Percentiles rank a stretch among this genome's conserved stretches.
Conservation (phyloP, 2,797 vertebrate species). For the Chelon labrosus region DNA sequence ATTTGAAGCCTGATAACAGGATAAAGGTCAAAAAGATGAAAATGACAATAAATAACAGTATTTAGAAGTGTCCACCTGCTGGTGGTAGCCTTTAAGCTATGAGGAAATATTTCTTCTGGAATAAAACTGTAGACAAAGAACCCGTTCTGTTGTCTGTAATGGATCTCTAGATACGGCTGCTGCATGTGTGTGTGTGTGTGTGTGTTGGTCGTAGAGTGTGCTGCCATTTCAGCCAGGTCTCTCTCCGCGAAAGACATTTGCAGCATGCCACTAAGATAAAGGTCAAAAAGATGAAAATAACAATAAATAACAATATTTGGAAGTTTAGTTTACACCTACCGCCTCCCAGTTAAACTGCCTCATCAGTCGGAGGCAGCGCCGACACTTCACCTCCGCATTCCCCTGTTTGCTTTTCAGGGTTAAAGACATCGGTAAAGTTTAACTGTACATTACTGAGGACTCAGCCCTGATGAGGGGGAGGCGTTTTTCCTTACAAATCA, state of each 20-base stretch:
- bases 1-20: background rate
- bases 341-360: background rate
- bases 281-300: constrained; percentile 26
- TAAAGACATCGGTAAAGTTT: constrained; percentile 35
- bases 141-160: too few relatives aligned
- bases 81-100: too few relatives aligned
- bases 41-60: too few relatives aligned
- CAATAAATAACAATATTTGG: constrained; percentile 18
- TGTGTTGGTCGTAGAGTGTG: background rate
- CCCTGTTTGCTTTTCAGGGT: constrained; percentile 36
- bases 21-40: too few relatives aligned
- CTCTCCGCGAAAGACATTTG: background rate
- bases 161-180: too few relatives aligned
- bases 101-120: too few relatives aligned
- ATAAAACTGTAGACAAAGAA: too few relatives aligned
- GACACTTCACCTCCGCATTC: constrained; percentile 5
- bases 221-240: constrained; percentile 10
- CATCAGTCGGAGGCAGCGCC: background rate
- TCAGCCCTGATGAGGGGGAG: background rate
- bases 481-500: constrained; percentile 29
- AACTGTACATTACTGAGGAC: constrained; percentile 24
- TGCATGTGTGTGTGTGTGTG: too few relatives aligned
- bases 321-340: constrained; percentile 6
- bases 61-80: too few relatives aligned
- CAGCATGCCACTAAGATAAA: constrained; percentile 8